A percentile compares a stretch with the other conserved stretches of the same genome.
These are phyloP conservation scores for Stegastes partitus DNA, from an alignment of 2,113 vertebrate genomes.

Conservation along the genomic window DNA sequence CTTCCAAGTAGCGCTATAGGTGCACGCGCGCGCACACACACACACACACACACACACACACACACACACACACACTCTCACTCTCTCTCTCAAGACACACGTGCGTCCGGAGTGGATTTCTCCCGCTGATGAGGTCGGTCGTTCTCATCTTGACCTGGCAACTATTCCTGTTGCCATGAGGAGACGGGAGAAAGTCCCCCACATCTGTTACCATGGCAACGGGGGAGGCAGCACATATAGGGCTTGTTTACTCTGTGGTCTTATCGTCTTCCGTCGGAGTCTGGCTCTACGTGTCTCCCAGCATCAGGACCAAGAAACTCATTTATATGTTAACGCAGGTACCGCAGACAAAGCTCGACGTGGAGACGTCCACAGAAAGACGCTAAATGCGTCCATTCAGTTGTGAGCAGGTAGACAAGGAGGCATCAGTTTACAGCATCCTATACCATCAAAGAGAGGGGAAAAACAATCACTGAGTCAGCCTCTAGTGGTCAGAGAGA, in stretches of 20 bases:
- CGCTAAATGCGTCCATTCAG: slow-evolving; percentile 7
- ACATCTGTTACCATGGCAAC: slow-evolving; percentile 81
- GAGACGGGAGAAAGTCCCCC: slow-evolving; percentile 69
- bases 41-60: slow-evolving; percentile 8
- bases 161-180: slow-evolving; percentile 80
- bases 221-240: slow-evolving; percentile 59
- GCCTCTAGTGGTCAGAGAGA: slow-evolving; percentile 23
- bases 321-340: slow-evolving; percentile 47
- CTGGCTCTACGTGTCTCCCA: slow-evolving; percentile 35
- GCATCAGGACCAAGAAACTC: slow-evolving; percentile 25
- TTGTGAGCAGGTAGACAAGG: slow-evolving; percentile 28
- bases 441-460: not conserved
- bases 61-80: slow-evolving; percentile 19
- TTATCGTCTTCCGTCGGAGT: slow-evolving; percentile 44
- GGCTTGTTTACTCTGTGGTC: slow-evolving; percentile 73
- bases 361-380: slow-evolving; percentile 21
- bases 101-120: slow-evolving; percentile 38
- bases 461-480: slow-evolving; percentile 6
- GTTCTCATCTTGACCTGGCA: slow-evolving; percentile 78
- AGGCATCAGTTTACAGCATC: slow-evolving; percentile 6
- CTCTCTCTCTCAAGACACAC: too few species aligned
- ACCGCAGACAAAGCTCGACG: not conserved
- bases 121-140: slow-evolving; percentile 70
- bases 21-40: slow-evolving; percentile 10
- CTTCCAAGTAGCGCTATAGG: slow-evolving; percentile 8